phyloP scores from a whole-genome alignment of 2,113 vertebrate genomes.

The Myiagra hebetior region DNA sequence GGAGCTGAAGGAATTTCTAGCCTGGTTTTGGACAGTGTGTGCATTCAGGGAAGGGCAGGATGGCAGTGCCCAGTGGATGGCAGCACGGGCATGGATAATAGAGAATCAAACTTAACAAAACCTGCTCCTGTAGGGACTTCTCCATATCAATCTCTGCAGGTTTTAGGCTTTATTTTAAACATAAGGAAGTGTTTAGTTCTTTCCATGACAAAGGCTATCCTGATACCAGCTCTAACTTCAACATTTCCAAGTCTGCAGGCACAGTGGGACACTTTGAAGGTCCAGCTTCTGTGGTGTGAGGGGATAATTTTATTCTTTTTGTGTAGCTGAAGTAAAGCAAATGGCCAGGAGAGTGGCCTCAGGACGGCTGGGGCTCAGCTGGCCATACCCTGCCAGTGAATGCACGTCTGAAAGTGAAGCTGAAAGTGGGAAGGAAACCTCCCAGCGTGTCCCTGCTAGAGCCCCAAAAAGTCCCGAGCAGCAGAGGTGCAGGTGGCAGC shows the following conservation, averaged over 20 bases:
- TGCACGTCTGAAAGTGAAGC: slow-evolving; percentile 40
- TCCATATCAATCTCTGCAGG: rapidly evolving
- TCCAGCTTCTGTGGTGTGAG: not conserved
- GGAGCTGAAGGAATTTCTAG: not conserved
- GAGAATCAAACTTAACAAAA: not conserved
- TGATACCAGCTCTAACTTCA: not conserved
- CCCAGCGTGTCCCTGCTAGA: not conserved
- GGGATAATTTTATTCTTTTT: not conserved
- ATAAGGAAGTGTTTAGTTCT: not conserved
- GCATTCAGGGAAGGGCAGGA: not conserved
- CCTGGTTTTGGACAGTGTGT: not conserved
- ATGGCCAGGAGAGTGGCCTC: slow-evolving; percentile 67
- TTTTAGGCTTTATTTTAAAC: not conserved
- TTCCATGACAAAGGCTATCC: not conserved
- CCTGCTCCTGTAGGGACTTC: not conserved
- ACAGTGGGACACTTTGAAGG: rapidly evolving
- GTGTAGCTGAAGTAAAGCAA: slow-evolving; percentile 69
- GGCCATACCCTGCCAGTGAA: not conserved
- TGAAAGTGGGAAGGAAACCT: not conserved
- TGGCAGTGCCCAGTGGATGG: slow-evolving; percentile 28
- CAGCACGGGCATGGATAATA: not conserved
- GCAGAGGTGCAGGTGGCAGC: not conserved
- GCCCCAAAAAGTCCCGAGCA: not conserved
- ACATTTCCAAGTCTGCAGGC: not conserved
- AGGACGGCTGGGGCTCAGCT: slow-evolving; percentile 49